These are phyloP conservation scores for Myrmecobius fasciatus DNA, from an alignment of 2,113 vertebrate species.

Conservation along the genomic window DNA sequence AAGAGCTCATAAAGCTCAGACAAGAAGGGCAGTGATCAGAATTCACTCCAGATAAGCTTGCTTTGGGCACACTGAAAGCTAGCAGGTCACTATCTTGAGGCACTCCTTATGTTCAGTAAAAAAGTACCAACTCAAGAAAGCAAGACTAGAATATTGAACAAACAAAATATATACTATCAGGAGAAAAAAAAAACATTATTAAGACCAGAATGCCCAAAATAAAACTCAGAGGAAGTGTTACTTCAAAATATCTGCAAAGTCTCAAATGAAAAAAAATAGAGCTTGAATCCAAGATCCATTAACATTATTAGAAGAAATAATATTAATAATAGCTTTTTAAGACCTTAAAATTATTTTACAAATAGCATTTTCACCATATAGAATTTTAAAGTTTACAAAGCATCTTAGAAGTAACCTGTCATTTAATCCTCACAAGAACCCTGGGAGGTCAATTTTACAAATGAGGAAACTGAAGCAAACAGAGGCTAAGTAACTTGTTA, in stretches of 20 bases:
- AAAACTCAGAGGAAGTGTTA: background rate
- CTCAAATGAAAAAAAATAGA: background rate
- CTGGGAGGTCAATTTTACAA: background rate
- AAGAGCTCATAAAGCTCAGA: background rate
- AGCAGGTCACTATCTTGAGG: background rate
- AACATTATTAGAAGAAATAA: background rate
- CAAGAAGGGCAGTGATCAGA: background rate
- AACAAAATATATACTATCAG: background rate
- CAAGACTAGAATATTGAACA: background rate
- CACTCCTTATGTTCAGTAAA: background rate
- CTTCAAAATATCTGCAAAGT: background rate
- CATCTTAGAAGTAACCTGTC: background rate
- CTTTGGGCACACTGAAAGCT: background rate
- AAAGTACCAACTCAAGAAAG: background rate
- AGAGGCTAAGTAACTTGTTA: background rate
- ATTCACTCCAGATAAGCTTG: background rate
- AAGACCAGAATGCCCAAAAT: background rate
- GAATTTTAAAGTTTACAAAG: background rate
- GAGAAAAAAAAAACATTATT: background rate
- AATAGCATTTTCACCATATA: background rate
- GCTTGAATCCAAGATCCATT: background rate
- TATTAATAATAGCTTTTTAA: background rate
- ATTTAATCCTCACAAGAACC: background rate
- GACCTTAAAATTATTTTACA: background rate
- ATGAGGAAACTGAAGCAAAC: background rate